phyloP scores from a whole-genome alignment of 1,140 invertebrate genomes.

The Zaprionus capensis region DNA sequence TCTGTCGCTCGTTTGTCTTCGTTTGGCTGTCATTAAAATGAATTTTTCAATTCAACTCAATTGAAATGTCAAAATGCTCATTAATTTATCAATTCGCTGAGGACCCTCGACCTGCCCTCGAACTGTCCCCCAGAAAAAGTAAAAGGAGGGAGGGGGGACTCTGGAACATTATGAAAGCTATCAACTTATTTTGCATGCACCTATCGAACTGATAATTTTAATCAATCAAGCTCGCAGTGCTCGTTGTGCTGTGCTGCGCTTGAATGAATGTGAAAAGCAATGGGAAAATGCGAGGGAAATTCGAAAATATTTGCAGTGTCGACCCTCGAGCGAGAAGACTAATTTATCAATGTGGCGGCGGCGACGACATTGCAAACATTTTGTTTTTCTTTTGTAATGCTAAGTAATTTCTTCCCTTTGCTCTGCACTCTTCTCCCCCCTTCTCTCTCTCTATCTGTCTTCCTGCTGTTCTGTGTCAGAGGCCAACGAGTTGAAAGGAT shows the following conservation, averaged over 20 bases:
- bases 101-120: background rate
- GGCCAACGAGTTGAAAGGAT: conserved; percentile 41
- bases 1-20: conserved; percentile 9
- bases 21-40: conserved; percentile 53
- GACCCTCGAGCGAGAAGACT: conserved; percentile 25
- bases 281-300: conserved; percentile 7
- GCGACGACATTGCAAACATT: conserved; percentile 49
- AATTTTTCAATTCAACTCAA: conserved; percentile 60
- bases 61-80: conserved; percentile 69
- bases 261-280: conserved; percentile 13
- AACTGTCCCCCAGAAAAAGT: background rate
- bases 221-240: conserved; percentile 38
- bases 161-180: conserved; percentile 18
- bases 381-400: conserved; percentile 49
- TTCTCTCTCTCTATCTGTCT: background rate
- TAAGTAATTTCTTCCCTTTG: conserved; percentile 41
- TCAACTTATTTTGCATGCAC: conserved; percentile 26
- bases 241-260: background rate
- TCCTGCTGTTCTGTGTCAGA: background rate
- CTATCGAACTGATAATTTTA: conserved; percentile 32
- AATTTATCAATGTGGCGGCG: conserved; percentile 47
- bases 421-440: background rate
- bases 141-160: background rate
- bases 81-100: conserved; percentile 65
- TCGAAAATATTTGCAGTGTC: conserved; percentile 32